phyloP scores from a whole-genome alignment of 2,888 invertebrate species.

The Pseudoips prasinana region DNA sequence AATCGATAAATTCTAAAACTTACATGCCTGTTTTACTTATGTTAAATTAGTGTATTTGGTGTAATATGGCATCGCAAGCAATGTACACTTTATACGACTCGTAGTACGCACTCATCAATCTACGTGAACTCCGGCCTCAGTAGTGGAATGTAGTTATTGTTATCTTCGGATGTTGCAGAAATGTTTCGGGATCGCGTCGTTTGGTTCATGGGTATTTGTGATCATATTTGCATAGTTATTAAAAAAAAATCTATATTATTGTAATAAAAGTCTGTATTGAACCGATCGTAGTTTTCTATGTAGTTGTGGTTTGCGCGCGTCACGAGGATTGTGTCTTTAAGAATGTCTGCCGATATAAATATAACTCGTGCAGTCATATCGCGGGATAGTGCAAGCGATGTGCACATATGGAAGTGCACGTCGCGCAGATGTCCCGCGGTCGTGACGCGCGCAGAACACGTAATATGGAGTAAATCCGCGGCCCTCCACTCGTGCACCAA shows the following conservation, averaged over 20 bases:
- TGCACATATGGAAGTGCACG: slow-evolving; percentile 28
- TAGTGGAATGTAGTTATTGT: slow-evolving; percentile 62
- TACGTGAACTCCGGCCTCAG: slow-evolving; percentile 20
- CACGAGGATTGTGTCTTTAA: slow-evolving; percentile 14
- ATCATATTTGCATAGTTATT: slow-evolving; percentile 77
- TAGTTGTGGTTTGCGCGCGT: slow-evolving; percentile 39
- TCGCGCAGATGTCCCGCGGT: slow-evolving; percentile 23
- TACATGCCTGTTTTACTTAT: too few species aligned
- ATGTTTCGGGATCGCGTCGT: slow-evolving; percentile 67
- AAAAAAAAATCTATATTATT: slow-evolving; percentile 70
- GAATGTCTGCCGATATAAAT: slow-evolving; percentile 50
- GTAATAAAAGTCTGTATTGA: slow-evolving; percentile 60
- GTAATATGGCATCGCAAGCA: too few species aligned
- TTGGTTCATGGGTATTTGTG: slow-evolving; percentile 77
- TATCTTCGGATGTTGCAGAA: slow-evolving; percentile 58
- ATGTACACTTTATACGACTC: too few species aligned
- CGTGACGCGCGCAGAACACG: slow-evolving; percentile 39
- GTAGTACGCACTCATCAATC: too few species aligned
- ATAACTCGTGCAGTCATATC: slow-evolving; percentile 45
- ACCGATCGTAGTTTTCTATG: slow-evolving; percentile 54
- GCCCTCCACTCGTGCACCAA: slow-evolving; percentile 67
- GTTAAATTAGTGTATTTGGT: too few species aligned
- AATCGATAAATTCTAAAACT: too few species aligned
- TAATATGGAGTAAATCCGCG: slow-evolving; percentile 43
- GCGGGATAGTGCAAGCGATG: slow-evolving; percentile 44